Evolutionary conservation across 2,797 vertebrate species (phyloP).

Genomic region (Sebastes minor): DNA sequence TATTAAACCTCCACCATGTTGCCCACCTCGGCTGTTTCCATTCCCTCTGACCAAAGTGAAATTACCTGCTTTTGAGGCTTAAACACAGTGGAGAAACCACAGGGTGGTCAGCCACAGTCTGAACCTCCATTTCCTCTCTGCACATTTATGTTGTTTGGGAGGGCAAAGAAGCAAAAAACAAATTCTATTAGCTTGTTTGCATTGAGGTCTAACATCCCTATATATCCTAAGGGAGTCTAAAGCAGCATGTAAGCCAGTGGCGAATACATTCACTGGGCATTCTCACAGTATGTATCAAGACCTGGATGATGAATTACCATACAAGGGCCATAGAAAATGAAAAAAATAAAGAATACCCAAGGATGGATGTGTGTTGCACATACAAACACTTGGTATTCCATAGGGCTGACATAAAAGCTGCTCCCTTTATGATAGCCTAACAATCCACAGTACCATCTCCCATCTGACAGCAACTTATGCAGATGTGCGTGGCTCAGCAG

Average conservation of each 20-base stretch:
- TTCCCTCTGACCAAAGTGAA: slow-evolving; percentile 63
- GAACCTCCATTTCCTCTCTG: slow-evolving; percentile 60
- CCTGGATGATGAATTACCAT: slow-evolving; percentile 72
- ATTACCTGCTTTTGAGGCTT: slow-evolving; percentile 73
- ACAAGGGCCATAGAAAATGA: slow-evolving; percentile 23
- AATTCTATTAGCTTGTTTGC: slow-evolving; percentile 24
- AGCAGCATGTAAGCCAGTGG: slow-evolving; percentile 29
- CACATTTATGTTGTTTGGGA: slow-evolving; percentile 25
- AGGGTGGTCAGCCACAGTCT: slow-evolving; percentile 29
- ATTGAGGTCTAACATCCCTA: slow-evolving; percentile 16
- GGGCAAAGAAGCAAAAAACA: slow-evolving; percentile 4
- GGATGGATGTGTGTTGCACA: slow-evolving; percentile 62
- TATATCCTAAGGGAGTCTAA: slow-evolving; percentile 25
- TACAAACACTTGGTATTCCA: slow-evolving; percentile 72
- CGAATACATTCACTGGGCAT: slow-evolving; percentile 34
- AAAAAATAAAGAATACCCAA: slow-evolving; percentile 25
- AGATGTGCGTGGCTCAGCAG: slow-evolving; percentile 69
- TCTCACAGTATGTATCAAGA: slow-evolving; percentile 34
- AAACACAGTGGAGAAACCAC: slow-evolving; percentile 48
- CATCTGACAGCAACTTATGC: slow-evolving; percentile 79
- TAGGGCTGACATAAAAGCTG: slow-evolving; percentile 57
- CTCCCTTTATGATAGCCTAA: slow-evolving; percentile 73
- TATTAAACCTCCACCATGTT: slow-evolving; percentile 75
- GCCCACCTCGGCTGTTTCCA: slow-evolving; percentile 65
- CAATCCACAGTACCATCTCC: slow-evolving; percentile 66